Conservation (phyloP, 1,140 invertebrate genomes). For the Dreissena rostriformis region DNA sequence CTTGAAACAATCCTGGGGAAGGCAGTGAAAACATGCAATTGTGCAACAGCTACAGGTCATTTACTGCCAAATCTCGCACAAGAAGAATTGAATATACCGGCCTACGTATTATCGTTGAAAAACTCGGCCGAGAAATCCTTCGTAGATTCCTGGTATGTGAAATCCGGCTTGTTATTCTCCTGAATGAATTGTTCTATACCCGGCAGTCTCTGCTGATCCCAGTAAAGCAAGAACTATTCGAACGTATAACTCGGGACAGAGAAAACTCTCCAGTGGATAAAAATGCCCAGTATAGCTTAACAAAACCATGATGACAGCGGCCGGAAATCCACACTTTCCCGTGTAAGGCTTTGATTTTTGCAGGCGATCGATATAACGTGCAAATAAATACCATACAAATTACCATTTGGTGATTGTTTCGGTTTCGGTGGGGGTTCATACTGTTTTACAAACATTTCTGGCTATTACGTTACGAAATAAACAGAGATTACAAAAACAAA, state of each 20-base stretch:
- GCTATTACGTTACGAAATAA: too few species aligned
- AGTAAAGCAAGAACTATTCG: constrained; percentile 74
- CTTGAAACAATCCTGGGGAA: too few species aligned
- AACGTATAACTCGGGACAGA: constrained; percentile 74
- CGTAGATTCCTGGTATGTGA: constrained; percentile 71
- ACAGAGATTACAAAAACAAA: too few species aligned
- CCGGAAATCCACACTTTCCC: constrained; percentile 40
- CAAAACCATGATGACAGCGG: constrained; percentile 76
- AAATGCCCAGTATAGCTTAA: constrained; percentile 79
- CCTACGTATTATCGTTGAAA: constrained; percentile 61
- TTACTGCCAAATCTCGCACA: constrained; percentile 59
- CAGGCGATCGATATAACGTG: background rate
- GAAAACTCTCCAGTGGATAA: constrained; percentile 79
- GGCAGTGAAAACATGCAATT: too few species aligned
- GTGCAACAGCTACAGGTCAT: too few species aligned
- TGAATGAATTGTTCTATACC: constrained; percentile 64
- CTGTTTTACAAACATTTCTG: too few species aligned
- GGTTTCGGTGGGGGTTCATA: too few species aligned
- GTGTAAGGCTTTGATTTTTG: constrained; percentile 58
- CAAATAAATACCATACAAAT: background rate
- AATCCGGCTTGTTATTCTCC: constrained; percentile 67
- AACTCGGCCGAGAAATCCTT: constrained; percentile 67
- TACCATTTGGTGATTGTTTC: too few species aligned
- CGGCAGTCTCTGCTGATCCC: constrained; percentile 56
- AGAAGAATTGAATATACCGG: constrained; percentile 61